Base-by-base conservation (phyloP, 1,140 invertebrate species). In the Aphaenogaster floridana region DNA sequence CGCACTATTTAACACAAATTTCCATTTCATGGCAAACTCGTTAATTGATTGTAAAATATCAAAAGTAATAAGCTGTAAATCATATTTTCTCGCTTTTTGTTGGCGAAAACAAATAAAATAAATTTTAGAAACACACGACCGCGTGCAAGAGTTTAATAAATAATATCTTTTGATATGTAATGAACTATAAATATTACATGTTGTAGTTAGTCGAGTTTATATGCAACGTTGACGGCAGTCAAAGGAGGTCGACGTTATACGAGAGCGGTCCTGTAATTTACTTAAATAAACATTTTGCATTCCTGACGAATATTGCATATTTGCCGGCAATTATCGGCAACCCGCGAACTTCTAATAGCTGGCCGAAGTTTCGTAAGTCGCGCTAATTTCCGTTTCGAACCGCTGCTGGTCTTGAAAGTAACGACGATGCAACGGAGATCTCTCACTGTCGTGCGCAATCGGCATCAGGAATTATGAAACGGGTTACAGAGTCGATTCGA, bases 281-380 rank as follows among this genome's bases (percentile, higher is more conserved):
- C 11, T 6, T 80, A 34, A 54, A 59, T 83, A 57, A 57, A 72
- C 68, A 34, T 69, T 69, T 69, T 72, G 52, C 39, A 57, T 48
- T 59, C 21, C 28, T 13, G 50, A 17, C 39, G 45, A 74, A 72
- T 74, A 42, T 42, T 13, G 48, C 15, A 3, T 72, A 83, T 61
- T 83, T 61, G 52, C 39, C 21, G 21, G 17, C 28, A 59, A 83
- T 83, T 83, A 83, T 74, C 80, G n/a, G 42, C 63, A 9, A 80
- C 61, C 39, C n/a, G 77, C 17, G 54, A 83, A 83, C 61, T 83
- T 54, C 68, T 74, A 69, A 83, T 57, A 83, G 28, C 54, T 15
- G 64, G 39, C 28, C 77, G 36, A 28, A 34, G 54, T 74, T 74
- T 83, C 21, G 52, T 42, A 83, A 74, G 6, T 39, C 39, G 68